Base-by-base conservation (phyloP, 1,140 invertebrate species). In the Coenobita brevimanus region DNA sequence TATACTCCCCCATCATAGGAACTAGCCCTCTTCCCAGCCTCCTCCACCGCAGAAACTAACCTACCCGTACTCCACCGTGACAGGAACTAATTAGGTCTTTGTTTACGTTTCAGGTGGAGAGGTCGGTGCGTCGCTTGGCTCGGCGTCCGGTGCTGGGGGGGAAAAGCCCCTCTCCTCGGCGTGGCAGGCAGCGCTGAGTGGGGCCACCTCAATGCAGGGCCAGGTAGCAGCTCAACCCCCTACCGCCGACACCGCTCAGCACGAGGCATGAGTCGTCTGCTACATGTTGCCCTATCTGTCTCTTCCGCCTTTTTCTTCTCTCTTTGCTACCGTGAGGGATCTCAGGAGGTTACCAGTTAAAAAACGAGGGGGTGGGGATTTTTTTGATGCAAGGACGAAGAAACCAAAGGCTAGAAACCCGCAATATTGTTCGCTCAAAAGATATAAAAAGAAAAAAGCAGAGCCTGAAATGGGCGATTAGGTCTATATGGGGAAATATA, bases 131-230 rank as follows among this genome's bases (percentile, higher is more conserved):
- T 89, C 87, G 24, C 38, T 89, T 46, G 87, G 87, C 13, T 89
- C 87, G 27, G 86, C 86, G 17, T 88, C 86, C 54, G 80, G 60
- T 62, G 83, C 69, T 54, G 83, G 83, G 54, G 83, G 83, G 50
- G 91, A 92, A 38, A 92, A 92, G 86, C 93, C 93, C 27, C 89
- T 93, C 57, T 92, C 92, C 17, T 91, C 91, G 84, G 93, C 93
- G 89, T 93, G 93, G 93, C 91, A 93, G 89, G 92, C 92, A 67
- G 93, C 93, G 13, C 91, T 93, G 78, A 92, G 90, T 46, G 91
- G 91, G 36, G 87, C 87, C 81, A 89, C 87, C 50, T 89, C 87
- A 80, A 89, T 89, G 80, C 81, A 83, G 87, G 87, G 69, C 80
- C 87, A 89, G 87, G 87, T 89, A 89, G n/a, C 71, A 33, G 33